Conservation (phyloP, 1,140 invertebrate genomes). For the Platorchestia sp. region DNA sequence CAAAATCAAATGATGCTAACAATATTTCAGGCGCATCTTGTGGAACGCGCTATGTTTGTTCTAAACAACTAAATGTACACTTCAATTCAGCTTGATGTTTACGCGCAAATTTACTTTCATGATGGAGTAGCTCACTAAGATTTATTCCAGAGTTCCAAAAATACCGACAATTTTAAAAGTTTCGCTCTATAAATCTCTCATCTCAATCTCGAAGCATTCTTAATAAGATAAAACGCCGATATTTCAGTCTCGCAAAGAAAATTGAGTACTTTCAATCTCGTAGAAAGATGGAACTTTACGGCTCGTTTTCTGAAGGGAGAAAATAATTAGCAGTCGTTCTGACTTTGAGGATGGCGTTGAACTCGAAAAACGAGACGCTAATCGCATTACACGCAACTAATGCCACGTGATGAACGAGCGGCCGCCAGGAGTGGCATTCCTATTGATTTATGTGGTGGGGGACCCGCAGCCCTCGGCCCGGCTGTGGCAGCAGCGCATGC, state of each 20-base stretch:
- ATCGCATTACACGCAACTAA: conserved; percentile 25
- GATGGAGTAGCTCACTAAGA: background rate
- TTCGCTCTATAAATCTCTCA: background rate
- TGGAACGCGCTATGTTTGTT: too few relatives aligned
- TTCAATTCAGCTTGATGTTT: too few relatives aligned
- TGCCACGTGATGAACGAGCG: conserved; percentile 19
- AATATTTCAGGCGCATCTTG: background rate
- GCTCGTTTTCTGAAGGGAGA: background rate
- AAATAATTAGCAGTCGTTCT: conserved; percentile 27
- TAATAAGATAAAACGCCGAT: background rate
- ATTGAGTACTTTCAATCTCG: background rate
- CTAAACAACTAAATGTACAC: too few relatives aligned
- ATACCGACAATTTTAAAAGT: background rate
- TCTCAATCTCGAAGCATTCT: background rate
- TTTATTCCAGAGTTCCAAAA: background rate
- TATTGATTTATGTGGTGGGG: conserved; percentile 17
- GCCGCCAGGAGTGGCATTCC: conserved; percentile 7
- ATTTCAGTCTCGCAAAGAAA: background rate
- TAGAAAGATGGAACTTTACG: background rate
- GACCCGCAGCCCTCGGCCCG: background rate
- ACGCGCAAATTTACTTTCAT: background rate
- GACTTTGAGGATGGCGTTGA: conserved; percentile 10
- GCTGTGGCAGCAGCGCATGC: background rate
- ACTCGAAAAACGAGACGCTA: conserved; percentile 10
- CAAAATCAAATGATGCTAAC: background rate